Conservation (phyloP, 2,888 invertebrate genomes). For the Hypolimnas misippus region DNA sequence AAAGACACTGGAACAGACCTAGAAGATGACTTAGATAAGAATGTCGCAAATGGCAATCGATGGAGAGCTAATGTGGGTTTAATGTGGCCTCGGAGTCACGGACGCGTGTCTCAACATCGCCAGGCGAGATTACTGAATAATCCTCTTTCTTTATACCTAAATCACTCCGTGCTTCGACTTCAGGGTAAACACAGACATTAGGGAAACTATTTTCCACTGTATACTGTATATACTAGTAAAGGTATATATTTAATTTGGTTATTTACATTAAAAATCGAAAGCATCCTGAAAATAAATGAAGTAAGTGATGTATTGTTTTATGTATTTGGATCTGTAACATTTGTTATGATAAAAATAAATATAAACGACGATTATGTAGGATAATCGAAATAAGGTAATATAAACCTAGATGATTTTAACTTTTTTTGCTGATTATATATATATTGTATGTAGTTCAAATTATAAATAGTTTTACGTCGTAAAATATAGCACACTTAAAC, state of each 20-base stretch:
- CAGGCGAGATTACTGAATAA: conserved; percentile 70
- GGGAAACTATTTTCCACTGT: not conserved
- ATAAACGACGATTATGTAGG: too few species aligned
- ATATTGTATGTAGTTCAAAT: too few species aligned
- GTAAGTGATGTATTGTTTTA: too few species aligned
- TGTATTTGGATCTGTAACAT: too few species aligned
- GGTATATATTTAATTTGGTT: not conserved
- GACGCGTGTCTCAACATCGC: conserved; percentile 72
- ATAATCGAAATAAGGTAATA: too few species aligned
- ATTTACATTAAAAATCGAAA: not conserved
- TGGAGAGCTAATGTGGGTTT: conserved; percentile 75
- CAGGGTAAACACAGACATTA: conserved; percentile 1
- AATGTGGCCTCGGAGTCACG: conserved; percentile 62
- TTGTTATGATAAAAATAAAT: too few species aligned
- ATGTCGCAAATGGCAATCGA: conserved; percentile 69
- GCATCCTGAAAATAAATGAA: too few species aligned
- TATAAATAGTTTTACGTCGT: too few species aligned
- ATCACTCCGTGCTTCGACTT: conserved; percentile 57
- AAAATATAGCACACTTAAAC: not conserved
- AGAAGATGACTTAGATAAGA: conserved; percentile 50
- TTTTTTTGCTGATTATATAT: too few species aligned
- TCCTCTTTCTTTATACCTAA: conserved; percentile 73
- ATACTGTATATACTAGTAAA: too few species aligned
- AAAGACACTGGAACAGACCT: conserved; percentile 18
- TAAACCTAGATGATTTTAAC: too few species aligned